A percentile compares a stretch with the other conserved stretches of the same genome.
Conservation (phyloP, 2,113 vertebrate species). For the Puffinus mauretanicus region DNA sequence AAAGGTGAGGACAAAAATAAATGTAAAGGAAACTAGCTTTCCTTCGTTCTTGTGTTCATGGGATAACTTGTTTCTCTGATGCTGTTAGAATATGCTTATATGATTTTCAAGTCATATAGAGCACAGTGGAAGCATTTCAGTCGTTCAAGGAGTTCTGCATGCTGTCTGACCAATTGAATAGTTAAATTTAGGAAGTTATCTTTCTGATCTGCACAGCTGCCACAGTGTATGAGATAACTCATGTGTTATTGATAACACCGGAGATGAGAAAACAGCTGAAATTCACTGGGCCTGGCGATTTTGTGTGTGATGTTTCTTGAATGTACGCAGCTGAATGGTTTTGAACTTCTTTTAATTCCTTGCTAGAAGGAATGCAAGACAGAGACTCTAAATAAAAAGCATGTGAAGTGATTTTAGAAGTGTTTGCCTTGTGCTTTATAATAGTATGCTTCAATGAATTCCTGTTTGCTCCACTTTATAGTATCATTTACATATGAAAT, state of each 20-base stretch:
- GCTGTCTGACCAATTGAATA: background rate
- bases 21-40: background rate
- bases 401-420: constrained; percentile 52
- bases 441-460: constrained; percentile 5
- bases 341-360: constrained; percentile 55
- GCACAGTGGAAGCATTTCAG: background rate
- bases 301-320: constrained; percentile 50
- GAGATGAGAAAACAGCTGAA: constrained; percentile 53
- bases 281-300: constrained; percentile 9
- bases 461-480: constrained; percentile 11
- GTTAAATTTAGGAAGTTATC: constrained; percentile 48
- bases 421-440: constrained; percentile 11
- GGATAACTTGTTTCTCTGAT: background rate
- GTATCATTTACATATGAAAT: constrained; percentile 68
- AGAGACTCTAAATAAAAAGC: constrained; percentile 27
- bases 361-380: constrained; percentile 28
- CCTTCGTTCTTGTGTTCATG: background rate
- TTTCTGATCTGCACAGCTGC: constrained; percentile 38
- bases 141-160: background rate
- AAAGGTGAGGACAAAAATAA: background rate
- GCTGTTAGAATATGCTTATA: background rate
- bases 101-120: background rate
- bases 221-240: constrained; percentile 27
- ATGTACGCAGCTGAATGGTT: constrained; percentile 41
- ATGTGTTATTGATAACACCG: constrained; percentile 41